Evolutionary conservation across 2,888 invertebrate species (phyloP).

Genomic region (Phaedon cochleariae): DNA sequence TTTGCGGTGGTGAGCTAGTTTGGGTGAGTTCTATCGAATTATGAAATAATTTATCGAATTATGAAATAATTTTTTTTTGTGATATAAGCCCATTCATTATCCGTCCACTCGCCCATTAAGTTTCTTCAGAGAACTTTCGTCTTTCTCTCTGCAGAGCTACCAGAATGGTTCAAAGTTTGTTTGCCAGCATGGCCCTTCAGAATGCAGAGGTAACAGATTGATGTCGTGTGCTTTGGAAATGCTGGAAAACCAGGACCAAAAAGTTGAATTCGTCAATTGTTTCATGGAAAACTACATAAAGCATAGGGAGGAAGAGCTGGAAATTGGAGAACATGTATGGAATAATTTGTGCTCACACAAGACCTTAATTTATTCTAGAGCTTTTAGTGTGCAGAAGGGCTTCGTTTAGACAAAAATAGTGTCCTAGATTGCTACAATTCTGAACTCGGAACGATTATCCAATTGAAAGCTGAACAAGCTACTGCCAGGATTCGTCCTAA

Average conservation of each 20-base stretch:
- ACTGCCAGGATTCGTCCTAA: constrained; percentile 61
- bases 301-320: constrained; percentile 35
- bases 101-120: too few relatives aligned
- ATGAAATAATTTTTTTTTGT: too few relatives aligned
- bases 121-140: too few relatives aligned
- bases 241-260: constrained; percentile 56
- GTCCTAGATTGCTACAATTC: constrained; percentile 60
- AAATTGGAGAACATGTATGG: constrained; percentile 48
- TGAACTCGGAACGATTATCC: constrained; percentile 60
- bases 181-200: constrained; percentile 72
- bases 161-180: constrained; percentile 48
- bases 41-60: too few relatives aligned
- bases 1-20: too few relatives aligned
- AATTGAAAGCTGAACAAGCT: constrained; percentile 63
- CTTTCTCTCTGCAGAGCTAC: constrained; percentile 46
- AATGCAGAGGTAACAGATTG: constrained; percentile 70
- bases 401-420: constrained; percentile 56
- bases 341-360: neutral
- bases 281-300: constrained; percentile 54
- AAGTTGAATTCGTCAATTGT: constrained; percentile 57
- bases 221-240: constrained; percentile 68
- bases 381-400: constrained; percentile 61
- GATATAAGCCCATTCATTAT: too few relatives aligned
- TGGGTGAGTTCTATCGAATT: too few relatives aligned
- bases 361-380: constrained; percentile 7